Evolutionary conservation across 2,113 vertebrate species (phyloP), one percentile per base, ranked within the genome.

Genomic region (Stigmatopora argus): DNA sequence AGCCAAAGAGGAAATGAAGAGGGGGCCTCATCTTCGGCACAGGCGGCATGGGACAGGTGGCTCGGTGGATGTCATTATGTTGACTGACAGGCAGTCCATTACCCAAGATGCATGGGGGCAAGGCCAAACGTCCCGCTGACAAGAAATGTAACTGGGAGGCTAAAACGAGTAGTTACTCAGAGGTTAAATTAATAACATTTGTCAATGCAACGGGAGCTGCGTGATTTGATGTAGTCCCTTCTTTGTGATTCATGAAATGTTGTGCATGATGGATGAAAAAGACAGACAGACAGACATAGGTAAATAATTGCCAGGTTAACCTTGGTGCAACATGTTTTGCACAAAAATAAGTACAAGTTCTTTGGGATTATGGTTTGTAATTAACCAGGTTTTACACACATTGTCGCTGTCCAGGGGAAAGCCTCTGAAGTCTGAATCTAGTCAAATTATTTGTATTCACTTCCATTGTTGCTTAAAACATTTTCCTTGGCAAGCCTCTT

Each of bases 1-100:
- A 74, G 76, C 74, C 73, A 38, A 62, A 80, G 71, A 83, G 87
- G 85, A 87, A 88, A 89, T 87, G 81, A 89, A 85, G 78, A 81
- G 81, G 74, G 23, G 65, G 77, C 72, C 59, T 85, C 78, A 72
- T 88, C 81, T 83, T 67, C 52, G 63, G 74, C 71, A 75, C 18
- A 67, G 78, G 80, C 71, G 58, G 72, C 67, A 64, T 59, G 46
- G 75, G 75, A 72, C 41, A 34, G 57, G 75, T 71, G 23, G 66
- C 72, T 70, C 70, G 8, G 69, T 74, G 72, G 70, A 83, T 87
- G 84, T 84, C 83, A 83, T 88, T 87, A 86, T 15, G 52, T 71
- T 78, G 84, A 85, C 84, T 80, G 84, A 83, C 86, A 82, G 83
- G 65, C 66, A 80, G 78, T 81, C 80, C 77, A 87, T 86, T 85